Evolutionary conservation across 2,888 invertebrate genomes (phyloP), one percentile per base, ranked within the genome.

Genomic region (Zaprionus obscuricornis): DNA sequence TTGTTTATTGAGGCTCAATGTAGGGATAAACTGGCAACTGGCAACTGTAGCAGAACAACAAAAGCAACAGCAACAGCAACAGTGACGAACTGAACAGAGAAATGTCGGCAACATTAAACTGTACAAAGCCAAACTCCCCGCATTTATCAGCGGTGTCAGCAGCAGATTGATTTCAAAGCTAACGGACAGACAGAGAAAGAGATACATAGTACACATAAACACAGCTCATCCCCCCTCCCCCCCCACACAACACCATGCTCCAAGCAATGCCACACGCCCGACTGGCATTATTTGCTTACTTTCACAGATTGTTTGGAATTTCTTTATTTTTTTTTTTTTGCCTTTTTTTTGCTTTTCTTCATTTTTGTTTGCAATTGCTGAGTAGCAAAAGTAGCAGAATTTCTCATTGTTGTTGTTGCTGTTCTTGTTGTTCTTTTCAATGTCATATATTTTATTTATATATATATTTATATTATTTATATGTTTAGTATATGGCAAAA

Each of bases 111-210:
- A 73, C 73, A 63, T 58, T 52, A 49, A 72, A 57, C 56, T 57
- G 40, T 51, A n/a, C n/a, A n/a, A n/a, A 62, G 37, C 33, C 11
- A 10, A 20, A 43, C 43, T 47, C 42, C 51, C 27, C 34, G 56
- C 49, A 66, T 69, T 77, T 70, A 76, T 67, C 72, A 67, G 51
- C 73, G 31, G 64, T 76, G 76, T 73, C 76, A 73, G 76, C 73
- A 54, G 47, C 63, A 75, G 76, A 76, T 73, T 73, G 76, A 75
- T 73, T 73, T 72, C 76, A 72, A 67, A 57, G 56, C 58, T 31
- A 58, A 62, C 37, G 49, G 55, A 27, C 68, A 67, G 36, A 46
- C 40, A 34, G 31, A 29, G 2, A 6, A 14, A 40, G 29, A 13
- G 34, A 18, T 33, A 14, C 10, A 5, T 3, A 18, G 18, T n/a